Base-by-base conservation (phyloP, 1,140 invertebrate species). In the Orussus abietinus region DNA sequence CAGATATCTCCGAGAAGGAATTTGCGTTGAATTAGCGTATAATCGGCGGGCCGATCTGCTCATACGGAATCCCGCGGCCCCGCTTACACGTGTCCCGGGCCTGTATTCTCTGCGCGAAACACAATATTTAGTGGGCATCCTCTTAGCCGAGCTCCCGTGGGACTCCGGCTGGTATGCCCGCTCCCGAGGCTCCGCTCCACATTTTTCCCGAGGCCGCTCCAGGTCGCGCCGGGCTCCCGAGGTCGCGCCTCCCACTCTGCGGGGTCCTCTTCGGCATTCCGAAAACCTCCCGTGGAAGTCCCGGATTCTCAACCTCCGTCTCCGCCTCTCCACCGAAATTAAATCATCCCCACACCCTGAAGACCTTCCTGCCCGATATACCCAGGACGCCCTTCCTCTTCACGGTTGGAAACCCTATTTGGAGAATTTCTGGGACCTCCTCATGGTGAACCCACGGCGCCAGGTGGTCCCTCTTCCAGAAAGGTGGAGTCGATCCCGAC, bases 11-110 rank as follows among this genome's bases (percentile, higher is more conserved):
- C 42, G 51, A 45, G 54, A 55, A 65, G 59, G 69, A 72, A 72
- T 72, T 70, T 63, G 61, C 67, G 66, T 69, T 69, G 67, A 70
- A 72, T 72, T 69, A 70, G 67, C 69, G 67, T 69, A 69, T 67
- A 69, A 72, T 70, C 69, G 66, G 53, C 45, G 59, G 55, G 55
- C 58, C 69, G 66, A 72, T 70, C 66, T 33, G 31, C 44, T 51
- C 49, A 64, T 65, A 62, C 62, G 63, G 64, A 68, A 71, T 69
- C 66, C 58, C 62, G 64, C 65, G 59, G 62, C 56, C 54, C 59
- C 59, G 62, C 57, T 67, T 69, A 71, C 68, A 71, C 66, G 68
- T 69, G 66, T 69, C 64, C 64, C 50, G 50, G 57, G 57, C 40
- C 62, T 66, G 66, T 66, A 67, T 66, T 60, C 63, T 61, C 59